Evolutionary conservation across 2,888 invertebrate species (phyloP).

Genomic region (Pogonocherus hispidulus): DNA sequence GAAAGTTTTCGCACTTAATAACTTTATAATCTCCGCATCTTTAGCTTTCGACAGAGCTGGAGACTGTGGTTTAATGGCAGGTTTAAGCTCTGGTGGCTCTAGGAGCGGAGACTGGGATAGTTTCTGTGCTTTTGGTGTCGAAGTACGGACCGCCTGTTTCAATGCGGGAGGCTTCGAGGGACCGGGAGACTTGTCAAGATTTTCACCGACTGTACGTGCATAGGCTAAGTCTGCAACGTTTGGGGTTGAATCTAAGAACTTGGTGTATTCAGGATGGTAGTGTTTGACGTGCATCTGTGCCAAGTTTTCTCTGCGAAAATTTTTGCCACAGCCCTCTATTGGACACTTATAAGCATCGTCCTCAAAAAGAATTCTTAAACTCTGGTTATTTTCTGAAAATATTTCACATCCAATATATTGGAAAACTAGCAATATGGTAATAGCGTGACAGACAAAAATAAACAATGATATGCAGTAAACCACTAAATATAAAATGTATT

Average conservation of each 20-base stretch:
- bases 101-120: constrained; percentile 32
- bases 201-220: constrained; percentile 80
- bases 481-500: too few species aligned
- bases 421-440: too few species aligned
- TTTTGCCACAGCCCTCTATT: constrained; percentile 87
- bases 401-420: too few species aligned
- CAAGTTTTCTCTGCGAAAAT: constrained; percentile 91
- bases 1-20: constrained; percentile 60
- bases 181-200: constrained; percentile 67
- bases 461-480: too few species aligned
- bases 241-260: constrained; percentile 84
- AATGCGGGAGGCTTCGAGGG: constrained; percentile 41
- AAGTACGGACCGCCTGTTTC: constrained; percentile 40
- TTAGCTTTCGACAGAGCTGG: constrained; percentile 50
- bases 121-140: constrained; percentile 44
- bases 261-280: constrained; percentile 87
- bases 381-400: constrained; percentile 54
- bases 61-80: constrained; percentile 45
- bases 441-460: too few species aligned
- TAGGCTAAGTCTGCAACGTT: constrained; percentile 90
- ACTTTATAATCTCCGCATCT: constrained; percentile 64
- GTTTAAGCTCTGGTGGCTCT: constrained; percentile 50
- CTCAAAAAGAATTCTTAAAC: constrained; percentile 71
- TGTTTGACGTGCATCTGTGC: constrained; percentile 95
- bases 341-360: constrained; percentile 81